A percentile compares a stretch with the other conserved stretches of the same genome.
Conservation (phyloP, 2,113 vertebrate species). For the Xiphophorus hellerii region DNA sequence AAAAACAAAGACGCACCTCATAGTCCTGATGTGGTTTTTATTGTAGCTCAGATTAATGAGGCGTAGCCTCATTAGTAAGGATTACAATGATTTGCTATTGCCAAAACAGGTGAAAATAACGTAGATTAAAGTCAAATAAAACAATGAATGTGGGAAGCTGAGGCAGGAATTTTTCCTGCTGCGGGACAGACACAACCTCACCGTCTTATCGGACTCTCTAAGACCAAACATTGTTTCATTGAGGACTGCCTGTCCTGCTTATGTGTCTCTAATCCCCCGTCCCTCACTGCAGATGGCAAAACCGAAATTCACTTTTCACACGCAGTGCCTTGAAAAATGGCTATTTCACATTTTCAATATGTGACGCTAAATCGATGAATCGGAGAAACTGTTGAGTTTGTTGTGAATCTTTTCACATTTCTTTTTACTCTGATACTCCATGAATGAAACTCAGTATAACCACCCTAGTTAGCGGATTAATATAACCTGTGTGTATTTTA, state of each 20-base stretch:
- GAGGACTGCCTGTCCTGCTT: slow-evolving; percentile 36
- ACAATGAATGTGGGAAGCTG: neutral
- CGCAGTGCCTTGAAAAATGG: neutral
- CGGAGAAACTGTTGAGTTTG: too few relatives aligned
- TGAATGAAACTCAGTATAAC: too few relatives aligned
- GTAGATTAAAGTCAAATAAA: neutral
- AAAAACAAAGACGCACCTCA: too few relatives aligned
- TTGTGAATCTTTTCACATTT: too few relatives aligned
- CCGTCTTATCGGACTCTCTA: slow-evolving; percentile 22
- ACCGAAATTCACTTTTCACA: slow-evolving; percentile 11
- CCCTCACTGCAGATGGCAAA: slow-evolving; percentile 16
- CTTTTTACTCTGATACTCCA: too few relatives aligned
- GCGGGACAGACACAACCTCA: slow-evolving; percentile 3
- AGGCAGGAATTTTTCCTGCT: slow-evolving; percentile 10
- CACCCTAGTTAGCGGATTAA: neutral
- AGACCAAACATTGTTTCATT: slow-evolving; percentile 41
- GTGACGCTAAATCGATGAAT: too few relatives aligned
- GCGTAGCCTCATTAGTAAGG: neutral
- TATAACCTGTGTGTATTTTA: neutral
- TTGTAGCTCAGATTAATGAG: neutral
- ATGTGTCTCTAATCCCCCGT: slow-evolving; percentile 18
- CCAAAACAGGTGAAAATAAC: neutral
- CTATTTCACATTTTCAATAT: neutral
- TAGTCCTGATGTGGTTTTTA: neutral
- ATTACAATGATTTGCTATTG: neutral